Percentiles rank a stretch among this genome's conserved stretches.
These are phyloP conservation scores for Rhagoletis zephyria DNA, from an alignment of 1,140 invertebrate species.

Conservation along the genomic window DNA sequence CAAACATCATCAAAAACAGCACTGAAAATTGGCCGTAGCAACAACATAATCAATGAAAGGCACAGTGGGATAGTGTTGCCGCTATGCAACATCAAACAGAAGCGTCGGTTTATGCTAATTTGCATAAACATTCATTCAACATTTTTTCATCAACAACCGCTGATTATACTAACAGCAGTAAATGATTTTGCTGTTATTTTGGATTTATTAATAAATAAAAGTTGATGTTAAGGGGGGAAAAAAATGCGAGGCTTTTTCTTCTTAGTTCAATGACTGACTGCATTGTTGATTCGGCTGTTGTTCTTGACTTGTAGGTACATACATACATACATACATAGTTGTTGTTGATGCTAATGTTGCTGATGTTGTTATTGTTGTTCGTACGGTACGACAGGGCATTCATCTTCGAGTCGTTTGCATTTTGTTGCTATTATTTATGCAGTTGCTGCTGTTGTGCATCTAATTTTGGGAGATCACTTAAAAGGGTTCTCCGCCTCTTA, in stretches of 20 bases:
- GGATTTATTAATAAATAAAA: not conserved
- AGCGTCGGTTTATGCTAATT: conserved; percentile 72
- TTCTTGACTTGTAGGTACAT: no score
- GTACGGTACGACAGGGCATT: not conserved
- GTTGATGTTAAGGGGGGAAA: not conserved
- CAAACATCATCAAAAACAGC: not conserved
- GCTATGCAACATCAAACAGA: conserved; percentile 66
- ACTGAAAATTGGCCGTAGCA: not conserved
- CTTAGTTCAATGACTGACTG: not conserved
- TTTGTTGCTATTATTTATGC: conserved; percentile 6
- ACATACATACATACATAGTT: no score
- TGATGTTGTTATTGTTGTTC: not conserved
- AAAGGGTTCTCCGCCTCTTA: not conserved
- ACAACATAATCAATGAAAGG: not conserved
- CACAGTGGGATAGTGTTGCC: not conserved
- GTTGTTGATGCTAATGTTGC: no score
- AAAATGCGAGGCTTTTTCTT: not conserved
- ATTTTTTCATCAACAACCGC: conserved; percentile 61
- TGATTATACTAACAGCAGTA: not conserved
- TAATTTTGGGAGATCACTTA: conserved; percentile 31
- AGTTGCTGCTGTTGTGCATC: conserved; percentile 20
- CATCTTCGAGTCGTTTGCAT: conserved; percentile 10
- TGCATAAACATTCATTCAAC: conserved; percentile 72
- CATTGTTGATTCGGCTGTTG: not conserved
- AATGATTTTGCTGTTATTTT: conserved; percentile 11